phyloP scores from a whole-genome alignment of 2,888 invertebrate genomes.

The Rotaria magnacalcarata region DNA sequence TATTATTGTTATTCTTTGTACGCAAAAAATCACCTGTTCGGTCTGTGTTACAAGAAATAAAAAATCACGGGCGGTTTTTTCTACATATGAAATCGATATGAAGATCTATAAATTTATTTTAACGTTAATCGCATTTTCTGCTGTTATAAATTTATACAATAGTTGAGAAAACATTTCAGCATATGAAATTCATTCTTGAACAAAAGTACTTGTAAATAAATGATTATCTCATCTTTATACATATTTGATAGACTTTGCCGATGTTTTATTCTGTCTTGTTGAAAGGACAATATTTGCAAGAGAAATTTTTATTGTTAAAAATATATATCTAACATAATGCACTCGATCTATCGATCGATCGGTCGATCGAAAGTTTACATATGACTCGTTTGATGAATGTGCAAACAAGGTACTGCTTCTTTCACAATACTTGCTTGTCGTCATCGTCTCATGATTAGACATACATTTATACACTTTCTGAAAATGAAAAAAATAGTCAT shows the following conservation, averaged over 20 bases:
- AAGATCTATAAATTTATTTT: too few species aligned
- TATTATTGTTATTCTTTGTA: not conserved
- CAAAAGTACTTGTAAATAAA: not conserved
- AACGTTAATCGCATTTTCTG: too few species aligned
- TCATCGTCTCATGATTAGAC: not conserved
- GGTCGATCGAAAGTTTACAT: slow-evolving; percentile 26
- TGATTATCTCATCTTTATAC: not conserved
- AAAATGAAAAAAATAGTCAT: slow-evolving; percentile 27
- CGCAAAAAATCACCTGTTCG: not conserved
- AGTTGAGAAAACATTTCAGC: too few species aligned
- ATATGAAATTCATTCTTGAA: too few species aligned
- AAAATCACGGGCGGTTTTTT: too few species aligned
- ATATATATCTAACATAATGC: not conserved
- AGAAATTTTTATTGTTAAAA: slow-evolving; percentile 10
- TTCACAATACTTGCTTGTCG: not conserved
- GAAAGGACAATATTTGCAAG: not conserved
- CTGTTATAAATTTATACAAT: too few species aligned
- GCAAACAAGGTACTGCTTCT: slow-evolving; percentile 10
- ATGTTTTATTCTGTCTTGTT: not conserved
- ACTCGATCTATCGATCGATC: not conserved
- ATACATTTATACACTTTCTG: slow-evolving; percentile 1
- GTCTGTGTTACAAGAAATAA: not conserved
- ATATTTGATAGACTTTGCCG: not conserved
- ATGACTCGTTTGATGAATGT: slow-evolving; percentile 13
- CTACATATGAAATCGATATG: too few species aligned